These are phyloP conservation scores for Neoscelio sp. DNA, from an alignment of 2,888 invertebrate species.

Conservation along the genomic window DNA sequence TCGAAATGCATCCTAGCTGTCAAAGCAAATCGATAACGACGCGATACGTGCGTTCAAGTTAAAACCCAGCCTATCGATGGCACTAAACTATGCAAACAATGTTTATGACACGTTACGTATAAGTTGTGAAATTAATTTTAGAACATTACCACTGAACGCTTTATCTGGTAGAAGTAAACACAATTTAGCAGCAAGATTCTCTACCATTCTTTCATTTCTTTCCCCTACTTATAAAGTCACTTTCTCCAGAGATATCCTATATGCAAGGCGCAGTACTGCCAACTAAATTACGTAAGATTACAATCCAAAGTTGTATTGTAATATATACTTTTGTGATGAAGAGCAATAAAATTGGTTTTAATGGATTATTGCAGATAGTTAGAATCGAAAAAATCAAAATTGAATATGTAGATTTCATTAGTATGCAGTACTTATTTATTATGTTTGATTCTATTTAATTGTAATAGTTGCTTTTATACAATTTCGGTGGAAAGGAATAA, in stretches of 20 bases:
- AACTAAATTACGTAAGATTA: slow-evolving; percentile 25
- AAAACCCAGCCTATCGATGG: neutral
- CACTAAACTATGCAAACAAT: neutral
- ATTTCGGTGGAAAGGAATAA: too few relatives aligned
- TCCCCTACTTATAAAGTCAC: slow-evolving; percentile 41
- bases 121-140: slow-evolving; percentile 3
- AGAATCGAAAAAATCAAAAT: too few relatives aligned
- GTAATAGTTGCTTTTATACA: too few relatives aligned
- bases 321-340: too few relatives aligned
- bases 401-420: too few relatives aligned
- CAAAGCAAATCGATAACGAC: slow-evolving; percentile 66
- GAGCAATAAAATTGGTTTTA: too few relatives aligned
- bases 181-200: slow-evolving; percentile 81
- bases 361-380: too few relatives aligned
- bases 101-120: neutral
- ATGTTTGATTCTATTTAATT: too few relatives aligned
- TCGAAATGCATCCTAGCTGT: slow-evolving; percentile 32
- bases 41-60: slow-evolving; percentile 16
- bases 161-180: slow-evolving; percentile 78
- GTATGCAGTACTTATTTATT: too few relatives aligned
- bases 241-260: slow-evolving; percentile 29
- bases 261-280: slow-evolving; percentile 38
- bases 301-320: too few relatives aligned
- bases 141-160: slow-evolving; percentile 74
- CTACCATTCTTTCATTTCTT: slow-evolving; percentile 75